Evolutionary conservation across 2,888 invertebrate species (phyloP).

Genomic region (Acleris laterana): DNA sequence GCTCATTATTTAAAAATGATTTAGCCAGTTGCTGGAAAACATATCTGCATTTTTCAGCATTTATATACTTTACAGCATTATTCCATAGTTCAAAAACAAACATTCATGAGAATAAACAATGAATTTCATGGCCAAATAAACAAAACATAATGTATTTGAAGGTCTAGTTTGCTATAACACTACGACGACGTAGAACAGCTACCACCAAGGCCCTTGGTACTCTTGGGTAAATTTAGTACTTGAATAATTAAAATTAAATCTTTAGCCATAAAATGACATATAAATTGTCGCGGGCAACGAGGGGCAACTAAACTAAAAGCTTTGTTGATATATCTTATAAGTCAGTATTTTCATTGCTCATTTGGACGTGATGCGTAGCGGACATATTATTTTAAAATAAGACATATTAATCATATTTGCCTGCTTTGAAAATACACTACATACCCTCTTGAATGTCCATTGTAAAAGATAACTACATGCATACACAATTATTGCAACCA

Average conservation of each 20-base stretch:
- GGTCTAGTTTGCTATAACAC: background rate
- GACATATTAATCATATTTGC: background rate
- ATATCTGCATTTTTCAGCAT: too few relatives aligned
- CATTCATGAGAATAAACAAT: too few relatives aligned
- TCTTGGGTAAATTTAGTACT: slow-evolving; percentile 5
- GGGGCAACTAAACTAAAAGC: slow-evolving; percentile 6
- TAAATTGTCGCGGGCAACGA: background rate
- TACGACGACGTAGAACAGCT: slow-evolving; percentile 4
- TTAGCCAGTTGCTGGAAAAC: too few relatives aligned
- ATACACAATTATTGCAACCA: background rate
- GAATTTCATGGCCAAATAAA: too few relatives aligned
- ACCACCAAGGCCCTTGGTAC: slow-evolving; percentile 1
- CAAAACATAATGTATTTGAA: too few relatives aligned
- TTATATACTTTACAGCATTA: too few relatives aligned
- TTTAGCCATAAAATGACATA: slow-evolving; percentile 2
- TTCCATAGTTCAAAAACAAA: too few relatives aligned
- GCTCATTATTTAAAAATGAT: too few relatives aligned
- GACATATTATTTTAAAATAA: background rate
- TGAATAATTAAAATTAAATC: background rate
- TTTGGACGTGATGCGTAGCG: background rate
- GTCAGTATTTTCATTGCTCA: background rate
- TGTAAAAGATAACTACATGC: background rate
- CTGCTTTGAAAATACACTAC: background rate
- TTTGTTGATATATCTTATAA: background rate
- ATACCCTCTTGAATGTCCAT: background rate